Evolutionary conservation across 2,797 vertebrate genomes (phyloP).

Genomic region (Linurgus olivaceus): DNA sequence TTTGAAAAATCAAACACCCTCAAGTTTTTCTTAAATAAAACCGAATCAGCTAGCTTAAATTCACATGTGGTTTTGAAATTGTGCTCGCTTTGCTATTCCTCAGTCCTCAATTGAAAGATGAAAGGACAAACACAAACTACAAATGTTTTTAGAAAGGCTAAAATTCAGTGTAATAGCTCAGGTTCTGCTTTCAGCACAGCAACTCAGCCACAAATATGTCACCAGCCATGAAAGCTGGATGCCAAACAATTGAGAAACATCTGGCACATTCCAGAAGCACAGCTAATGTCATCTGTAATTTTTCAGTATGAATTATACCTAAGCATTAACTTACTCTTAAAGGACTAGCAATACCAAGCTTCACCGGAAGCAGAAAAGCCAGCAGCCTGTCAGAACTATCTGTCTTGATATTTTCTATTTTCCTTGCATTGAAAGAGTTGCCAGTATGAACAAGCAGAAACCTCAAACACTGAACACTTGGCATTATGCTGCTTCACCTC

Average conservation of each 20-base stretch:
- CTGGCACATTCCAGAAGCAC: background rate
- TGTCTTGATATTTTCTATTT: background rate
- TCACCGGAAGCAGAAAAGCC: background rate
- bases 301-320: conserved; percentile 8
- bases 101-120: background rate
- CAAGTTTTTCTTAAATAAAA: background rate
- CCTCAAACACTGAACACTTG: background rate
- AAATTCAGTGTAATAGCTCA: background rate
- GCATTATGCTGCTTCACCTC: background rate
- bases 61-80: background rate
- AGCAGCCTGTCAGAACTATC: background rate
- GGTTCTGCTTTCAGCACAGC: background rate
- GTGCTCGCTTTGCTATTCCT: background rate
- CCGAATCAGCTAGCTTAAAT: background rate
- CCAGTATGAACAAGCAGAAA: background rate
- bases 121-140: background rate
- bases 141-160: background rate
- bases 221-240: background rate
- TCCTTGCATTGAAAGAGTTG: background rate
- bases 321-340: background rate
- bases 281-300: conserved; percentile 20
- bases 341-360: background rate
- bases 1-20: background rate
- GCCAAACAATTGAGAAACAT: conserved; percentile 17
- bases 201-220: background rate